These are phyloP conservation scores for Amiota communis DNA, from an alignment of 2,888 invertebrate species.

Conservation along the genomic window DNA sequence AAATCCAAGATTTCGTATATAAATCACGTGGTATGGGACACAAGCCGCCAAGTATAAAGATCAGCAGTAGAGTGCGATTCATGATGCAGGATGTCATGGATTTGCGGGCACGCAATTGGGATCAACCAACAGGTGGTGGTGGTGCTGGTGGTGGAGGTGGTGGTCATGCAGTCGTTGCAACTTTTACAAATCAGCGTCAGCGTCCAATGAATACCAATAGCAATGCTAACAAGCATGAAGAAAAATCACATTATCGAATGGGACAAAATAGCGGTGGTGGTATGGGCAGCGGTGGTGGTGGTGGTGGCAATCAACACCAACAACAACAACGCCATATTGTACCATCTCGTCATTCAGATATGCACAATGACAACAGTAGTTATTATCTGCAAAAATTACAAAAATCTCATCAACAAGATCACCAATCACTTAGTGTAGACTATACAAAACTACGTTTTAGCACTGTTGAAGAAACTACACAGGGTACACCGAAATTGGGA, in stretches of 20 bases:
- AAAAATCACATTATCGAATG: conserved; percentile 35
- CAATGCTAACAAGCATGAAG: conserved; percentile 45
- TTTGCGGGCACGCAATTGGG: conserved; percentile 65
- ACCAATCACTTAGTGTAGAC: conserved; percentile 61
- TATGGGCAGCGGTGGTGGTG: conserved; percentile 24
- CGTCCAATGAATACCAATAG: conserved; percentile 44
- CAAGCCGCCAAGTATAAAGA: conserved; percentile 53
- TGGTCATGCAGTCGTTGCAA: conserved; percentile 1
- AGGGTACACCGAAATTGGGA: conserved; percentile 57
- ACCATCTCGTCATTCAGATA: conserved; percentile 33
- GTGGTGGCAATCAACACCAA: conserved; percentile 44
- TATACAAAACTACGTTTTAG: conserved; percentile 64
- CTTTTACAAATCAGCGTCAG: conserved; percentile 30
- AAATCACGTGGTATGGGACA: conserved; percentile 47
- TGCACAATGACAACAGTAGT: conserved; percentile 43
- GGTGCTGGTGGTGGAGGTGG: no score
- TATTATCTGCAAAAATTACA: conserved; percentile 59
- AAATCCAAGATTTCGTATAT: conserved; percentile 61
- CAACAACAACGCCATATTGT: conserved; percentile 44
- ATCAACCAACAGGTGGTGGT: conserved; percentile 60
- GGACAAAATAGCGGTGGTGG: conserved; percentile 27
- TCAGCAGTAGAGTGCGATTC: conserved; percentile 70
- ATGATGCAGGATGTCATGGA: conserved; percentile 72
- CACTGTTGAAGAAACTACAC: conserved; percentile 53
- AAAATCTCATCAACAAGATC: conserved; percentile 61